These are phyloP conservation scores for Dasypus novemcinctus DNA, from an alignment of 2,113 vertebrate species.

Conservation along the genomic window DNA sequence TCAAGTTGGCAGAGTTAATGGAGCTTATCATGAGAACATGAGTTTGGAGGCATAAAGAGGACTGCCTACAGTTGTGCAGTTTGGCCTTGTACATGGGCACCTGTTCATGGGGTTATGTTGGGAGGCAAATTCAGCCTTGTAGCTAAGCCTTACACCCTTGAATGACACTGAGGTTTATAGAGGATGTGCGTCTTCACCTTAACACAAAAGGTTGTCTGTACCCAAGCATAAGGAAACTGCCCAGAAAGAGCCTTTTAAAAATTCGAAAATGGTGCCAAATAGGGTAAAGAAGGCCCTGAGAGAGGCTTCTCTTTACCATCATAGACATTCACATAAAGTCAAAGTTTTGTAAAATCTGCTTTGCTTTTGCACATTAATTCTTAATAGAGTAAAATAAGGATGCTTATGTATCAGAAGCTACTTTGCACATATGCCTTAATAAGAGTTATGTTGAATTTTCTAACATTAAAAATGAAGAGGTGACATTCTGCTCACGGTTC, in stretches of 20 bases:
- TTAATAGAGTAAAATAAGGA: slow-evolving; percentile 14
- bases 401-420: background rate
- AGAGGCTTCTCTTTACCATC: background rate
- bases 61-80: background rate
- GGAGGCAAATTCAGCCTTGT: background rate
- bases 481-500: background rate
- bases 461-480: background rate
- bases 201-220: background rate
- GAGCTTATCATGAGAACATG: background rate
- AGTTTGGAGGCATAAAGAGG: background rate
- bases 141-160: background rate
- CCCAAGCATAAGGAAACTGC: background rate
- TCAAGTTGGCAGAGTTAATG: background rate
- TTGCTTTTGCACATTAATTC: background rate
- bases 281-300: background rate
- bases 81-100: background rate
- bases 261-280: background rate
- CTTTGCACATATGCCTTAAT: background rate
- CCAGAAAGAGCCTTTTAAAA: background rate
- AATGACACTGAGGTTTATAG: background rate
- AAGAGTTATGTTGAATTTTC: background rate
- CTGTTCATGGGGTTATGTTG: background rate
- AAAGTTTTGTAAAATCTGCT: background rate
- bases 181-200: background rate
- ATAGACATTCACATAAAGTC: background rate